Conservation (phyloP, 1,140 invertebrate species). For the Saccostrea echinata region DNA sequence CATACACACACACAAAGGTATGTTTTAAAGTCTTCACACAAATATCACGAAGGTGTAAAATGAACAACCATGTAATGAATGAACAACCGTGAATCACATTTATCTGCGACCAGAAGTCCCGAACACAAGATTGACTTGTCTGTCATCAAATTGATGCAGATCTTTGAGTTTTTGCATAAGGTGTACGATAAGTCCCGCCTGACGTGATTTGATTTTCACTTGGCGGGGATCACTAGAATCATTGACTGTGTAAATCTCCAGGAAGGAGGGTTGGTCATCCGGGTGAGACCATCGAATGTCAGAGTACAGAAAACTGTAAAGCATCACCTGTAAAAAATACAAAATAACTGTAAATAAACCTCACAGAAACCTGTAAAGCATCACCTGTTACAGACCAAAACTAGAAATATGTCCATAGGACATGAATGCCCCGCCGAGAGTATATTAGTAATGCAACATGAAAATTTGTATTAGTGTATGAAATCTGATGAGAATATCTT, state of each 20-base stretch:
- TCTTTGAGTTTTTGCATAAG: conserved; percentile 75
- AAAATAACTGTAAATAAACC: not conserved
- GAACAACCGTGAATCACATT: not conserved
- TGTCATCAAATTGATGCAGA: conserved; percentile 62
- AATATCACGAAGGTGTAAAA: not conserved
- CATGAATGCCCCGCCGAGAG: no score
- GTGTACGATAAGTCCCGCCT: conserved; percentile 75
- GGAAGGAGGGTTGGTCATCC: conserved; percentile 65
- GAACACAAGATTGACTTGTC: conserved; percentile 48
- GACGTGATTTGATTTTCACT: conserved; percentile 71
- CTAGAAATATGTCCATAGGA: no score
- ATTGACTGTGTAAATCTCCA: conserved; percentile 62
- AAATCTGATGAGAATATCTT: no score
- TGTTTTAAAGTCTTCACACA: not conserved
- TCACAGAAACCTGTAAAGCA: no score
- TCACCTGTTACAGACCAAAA: no score
- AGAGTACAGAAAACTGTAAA: conserved; percentile 76
- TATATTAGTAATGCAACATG: no score
- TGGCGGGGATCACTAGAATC: conserved; percentile 54
- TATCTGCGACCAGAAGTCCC: conserved; percentile 19
- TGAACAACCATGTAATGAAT: conserved; percentile 7
- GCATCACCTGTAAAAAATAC: conserved; percentile 70
- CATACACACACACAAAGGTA: not conserved
- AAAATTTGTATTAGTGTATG: no score
- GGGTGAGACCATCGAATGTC: conserved; percentile 73